phyloP scores from a whole-genome alignment of 2,888 invertebrate genomes.

The Pomacea canaliculata region DNA sequence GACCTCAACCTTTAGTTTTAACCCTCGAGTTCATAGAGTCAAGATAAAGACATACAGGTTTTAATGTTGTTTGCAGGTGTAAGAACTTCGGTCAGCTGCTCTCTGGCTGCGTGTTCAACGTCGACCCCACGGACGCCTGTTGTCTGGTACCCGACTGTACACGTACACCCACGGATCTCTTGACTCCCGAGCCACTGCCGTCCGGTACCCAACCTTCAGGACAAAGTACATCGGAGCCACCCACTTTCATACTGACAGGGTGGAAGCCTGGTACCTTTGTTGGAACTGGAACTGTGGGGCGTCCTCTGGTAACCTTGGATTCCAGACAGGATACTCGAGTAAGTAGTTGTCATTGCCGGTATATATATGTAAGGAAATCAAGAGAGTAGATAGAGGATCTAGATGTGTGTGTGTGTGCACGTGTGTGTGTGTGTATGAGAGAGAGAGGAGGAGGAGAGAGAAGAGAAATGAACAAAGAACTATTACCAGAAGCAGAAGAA shows the following conservation, averaged over 20 bases:
- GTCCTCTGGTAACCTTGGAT: conserved; percentile 9
- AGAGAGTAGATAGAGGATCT: no score
- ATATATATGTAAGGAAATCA: background rate
- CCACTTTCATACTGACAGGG: conserved; percentile 40
- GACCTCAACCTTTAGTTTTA: no score
- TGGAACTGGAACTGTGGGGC: conserved; percentile 33
- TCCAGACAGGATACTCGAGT: conserved; percentile 14
- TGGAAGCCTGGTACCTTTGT: conserved; percentile 44
- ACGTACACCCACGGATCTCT: conserved; percentile 34
- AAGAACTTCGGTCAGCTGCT: conserved; percentile 46
- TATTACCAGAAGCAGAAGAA: no score
- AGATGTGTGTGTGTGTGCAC: no score
- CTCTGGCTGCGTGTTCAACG: conserved; percentile 41
- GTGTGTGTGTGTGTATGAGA: no score
- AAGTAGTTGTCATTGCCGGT: background rate
- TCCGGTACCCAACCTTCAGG: background rate
- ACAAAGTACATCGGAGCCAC: background rate
- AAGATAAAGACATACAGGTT: no score
- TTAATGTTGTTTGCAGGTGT: conserved; percentile 40
- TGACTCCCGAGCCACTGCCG: conserved; percentile 27
- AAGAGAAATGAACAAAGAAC: no score
- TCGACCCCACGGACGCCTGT: conserved; percentile 47
- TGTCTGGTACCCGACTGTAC: conserved; percentile 47
- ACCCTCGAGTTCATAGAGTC: no score
- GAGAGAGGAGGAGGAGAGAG: no score